phyloP scores from a whole-genome alignment of 2,113 vertebrate species.

The Vireo altiloquus region DNA sequence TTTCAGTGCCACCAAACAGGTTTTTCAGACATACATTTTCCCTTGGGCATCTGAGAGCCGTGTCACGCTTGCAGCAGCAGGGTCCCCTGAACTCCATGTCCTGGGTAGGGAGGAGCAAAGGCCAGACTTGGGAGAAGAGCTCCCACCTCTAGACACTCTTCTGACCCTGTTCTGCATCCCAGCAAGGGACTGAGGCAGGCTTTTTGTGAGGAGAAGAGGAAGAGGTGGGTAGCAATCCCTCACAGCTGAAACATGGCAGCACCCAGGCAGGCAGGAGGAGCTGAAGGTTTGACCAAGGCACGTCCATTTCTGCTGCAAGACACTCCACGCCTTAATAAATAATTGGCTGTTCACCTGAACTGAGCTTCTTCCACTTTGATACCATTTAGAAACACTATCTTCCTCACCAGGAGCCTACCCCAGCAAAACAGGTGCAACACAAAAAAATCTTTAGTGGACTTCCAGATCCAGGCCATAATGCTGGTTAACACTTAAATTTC shows the following conservation, averaged over 20 bases:
- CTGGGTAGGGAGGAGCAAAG: background rate
- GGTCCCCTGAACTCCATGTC: rapidly evolving
- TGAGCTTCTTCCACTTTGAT: background rate
- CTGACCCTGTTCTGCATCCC: background rate
- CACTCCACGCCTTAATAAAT: background rate
- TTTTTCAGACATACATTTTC: background rate
- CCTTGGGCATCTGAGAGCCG: background rate
- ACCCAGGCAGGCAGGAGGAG: background rate
- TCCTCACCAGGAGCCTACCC: background rate
- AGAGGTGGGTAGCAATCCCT: background rate
- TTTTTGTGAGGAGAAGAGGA: background rate
- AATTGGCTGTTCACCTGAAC: background rate
- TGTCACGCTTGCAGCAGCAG: background rate
- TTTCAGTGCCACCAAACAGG: background rate
- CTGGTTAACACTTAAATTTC: background rate
- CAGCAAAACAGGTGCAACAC: background rate
- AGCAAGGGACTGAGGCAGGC: background rate
- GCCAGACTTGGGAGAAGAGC: background rate
- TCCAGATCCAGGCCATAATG: background rate
- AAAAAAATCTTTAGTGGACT: background rate
- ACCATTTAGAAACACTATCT: background rate
- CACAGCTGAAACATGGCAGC: rapidly evolving
- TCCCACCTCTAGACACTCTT: background rate
- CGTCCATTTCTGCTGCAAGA: background rate
- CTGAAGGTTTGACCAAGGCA: rapidly evolving